A percentile compares a stretch with the other conserved stretches of the same genome.
phyloP scores from a whole-genome alignment of 2,113 vertebrate genomes.

The Elanoides forficatus region DNA sequence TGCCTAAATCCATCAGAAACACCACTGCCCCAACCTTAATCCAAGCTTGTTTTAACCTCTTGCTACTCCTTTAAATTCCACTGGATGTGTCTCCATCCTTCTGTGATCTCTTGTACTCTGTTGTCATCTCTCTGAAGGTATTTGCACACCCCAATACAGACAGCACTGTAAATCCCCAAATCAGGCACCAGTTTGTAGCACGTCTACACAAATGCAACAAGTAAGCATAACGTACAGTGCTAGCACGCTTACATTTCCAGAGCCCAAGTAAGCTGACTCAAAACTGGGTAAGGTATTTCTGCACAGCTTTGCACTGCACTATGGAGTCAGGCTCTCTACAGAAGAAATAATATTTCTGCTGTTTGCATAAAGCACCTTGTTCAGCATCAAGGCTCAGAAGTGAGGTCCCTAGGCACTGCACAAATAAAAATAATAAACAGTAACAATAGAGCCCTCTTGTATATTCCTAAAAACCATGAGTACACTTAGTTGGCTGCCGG shows the following conservation, averaged over 20 bases:
- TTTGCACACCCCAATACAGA: neutral
- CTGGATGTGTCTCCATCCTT: neutral
- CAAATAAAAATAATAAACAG: neutral
- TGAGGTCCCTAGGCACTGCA: neutral
- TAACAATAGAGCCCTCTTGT: neutral
- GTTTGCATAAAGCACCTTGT: neutral
- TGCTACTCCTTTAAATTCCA: neutral
- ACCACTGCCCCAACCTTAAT: neutral
- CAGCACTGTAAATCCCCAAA: neutral
- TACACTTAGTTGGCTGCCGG: neutral
- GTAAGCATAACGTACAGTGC: neutral
- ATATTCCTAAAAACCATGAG: neutral
- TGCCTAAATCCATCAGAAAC: neutral
- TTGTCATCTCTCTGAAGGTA: neutral
- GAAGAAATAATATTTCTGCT: neutral
- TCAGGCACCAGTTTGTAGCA: neutral
- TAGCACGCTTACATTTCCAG: neutral
- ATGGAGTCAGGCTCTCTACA: neutral
- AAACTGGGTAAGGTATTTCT: neutral
- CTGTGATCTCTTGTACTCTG: neutral
- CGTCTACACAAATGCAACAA: neutral
- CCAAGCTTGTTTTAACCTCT: neutral
- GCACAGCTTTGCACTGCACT: neutral
- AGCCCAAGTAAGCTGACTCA: neutral
- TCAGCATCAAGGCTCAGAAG: neutral